phyloP scores from a whole-genome alignment of 2,113 vertebrate genomes.

The Haemorhous mexicanus region DNA sequence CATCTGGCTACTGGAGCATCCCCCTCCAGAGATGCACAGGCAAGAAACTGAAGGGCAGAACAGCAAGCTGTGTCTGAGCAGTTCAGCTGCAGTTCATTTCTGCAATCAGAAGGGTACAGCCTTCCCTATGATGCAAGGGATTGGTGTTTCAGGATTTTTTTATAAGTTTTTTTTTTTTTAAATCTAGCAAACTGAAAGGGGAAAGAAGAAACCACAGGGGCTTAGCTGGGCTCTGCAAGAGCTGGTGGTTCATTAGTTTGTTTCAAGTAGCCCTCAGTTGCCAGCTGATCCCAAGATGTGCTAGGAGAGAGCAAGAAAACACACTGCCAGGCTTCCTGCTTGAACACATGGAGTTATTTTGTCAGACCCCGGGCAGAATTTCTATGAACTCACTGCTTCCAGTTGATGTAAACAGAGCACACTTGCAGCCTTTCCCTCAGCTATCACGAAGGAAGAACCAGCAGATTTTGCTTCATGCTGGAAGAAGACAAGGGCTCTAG shows the following conservation, averaged over 20 bases:
- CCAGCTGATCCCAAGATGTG: background rate
- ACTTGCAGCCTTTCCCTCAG: background rate
- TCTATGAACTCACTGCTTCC: background rate
- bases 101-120: background rate
- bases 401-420: background rate
- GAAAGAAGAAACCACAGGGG: background rate
- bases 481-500: background rate
- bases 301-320: background rate
- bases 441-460: background rate
- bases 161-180: background rate
- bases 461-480: background rate
- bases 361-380: background rate
- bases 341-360: background rate
- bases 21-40: background rate
- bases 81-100: background rate
- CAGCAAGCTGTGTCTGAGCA: background rate
- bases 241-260: background rate
- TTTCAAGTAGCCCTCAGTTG: background rate
- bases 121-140: background rate
- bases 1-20: background rate
- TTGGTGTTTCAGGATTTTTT: too few species aligned
- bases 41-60: background rate
- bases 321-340: background rate
- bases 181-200: background rate
- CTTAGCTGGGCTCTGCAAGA: background rate